A percentile compares a stretch with the other conserved stretches of the same genome.
phyloP scores from a whole-genome alignment of 2,113 vertebrate species.

The Corythornis cristatus region DNA sequence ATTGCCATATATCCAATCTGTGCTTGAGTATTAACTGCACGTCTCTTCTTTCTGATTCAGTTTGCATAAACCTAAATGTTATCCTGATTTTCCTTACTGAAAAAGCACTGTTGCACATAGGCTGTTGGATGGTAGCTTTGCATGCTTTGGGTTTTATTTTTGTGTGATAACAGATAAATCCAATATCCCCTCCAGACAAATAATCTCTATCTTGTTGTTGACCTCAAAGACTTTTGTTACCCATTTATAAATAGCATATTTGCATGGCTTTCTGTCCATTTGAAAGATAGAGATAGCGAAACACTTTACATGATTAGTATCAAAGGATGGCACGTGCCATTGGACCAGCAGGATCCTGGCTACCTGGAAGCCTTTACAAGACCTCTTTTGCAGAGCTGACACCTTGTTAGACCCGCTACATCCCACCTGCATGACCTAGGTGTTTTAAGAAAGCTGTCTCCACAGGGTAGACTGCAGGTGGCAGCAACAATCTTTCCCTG shows the following conservation, averaged over 20 bases:
- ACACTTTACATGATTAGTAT: rapidly evolving
- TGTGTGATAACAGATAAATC: neutral
- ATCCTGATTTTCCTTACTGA: neutral
- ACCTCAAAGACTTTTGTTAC: neutral
- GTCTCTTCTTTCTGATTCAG: neutral
- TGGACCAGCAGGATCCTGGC: neutral
- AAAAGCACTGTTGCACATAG: neutral
- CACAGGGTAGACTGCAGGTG: conserved; percentile 53
- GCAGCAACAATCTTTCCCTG: conserved; percentile 55
- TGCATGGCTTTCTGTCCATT: neutral
- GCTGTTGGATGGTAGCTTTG: neutral
- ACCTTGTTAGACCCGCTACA: neutral
- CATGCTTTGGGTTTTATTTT: neutral
- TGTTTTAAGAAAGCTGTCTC: neutral
- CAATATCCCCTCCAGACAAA: neutral
- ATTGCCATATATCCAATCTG: neutral
- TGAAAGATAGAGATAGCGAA: neutral
- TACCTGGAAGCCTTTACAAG: neutral
- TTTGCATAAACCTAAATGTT: neutral
- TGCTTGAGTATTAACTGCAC: conserved; percentile 14
- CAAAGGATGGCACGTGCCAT: rapidly evolving
- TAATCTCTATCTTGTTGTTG: rapidly evolving
- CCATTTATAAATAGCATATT: rapidly evolving
- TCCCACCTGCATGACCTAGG: neutral
- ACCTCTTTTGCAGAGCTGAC: neutral